A percentile compares a stretch with the other conserved stretches of the same genome.
Evolutionary conservation across 92 coral and sea anemone genomes (phyloP).

Genomic region (Palythoa grandis): DNA sequence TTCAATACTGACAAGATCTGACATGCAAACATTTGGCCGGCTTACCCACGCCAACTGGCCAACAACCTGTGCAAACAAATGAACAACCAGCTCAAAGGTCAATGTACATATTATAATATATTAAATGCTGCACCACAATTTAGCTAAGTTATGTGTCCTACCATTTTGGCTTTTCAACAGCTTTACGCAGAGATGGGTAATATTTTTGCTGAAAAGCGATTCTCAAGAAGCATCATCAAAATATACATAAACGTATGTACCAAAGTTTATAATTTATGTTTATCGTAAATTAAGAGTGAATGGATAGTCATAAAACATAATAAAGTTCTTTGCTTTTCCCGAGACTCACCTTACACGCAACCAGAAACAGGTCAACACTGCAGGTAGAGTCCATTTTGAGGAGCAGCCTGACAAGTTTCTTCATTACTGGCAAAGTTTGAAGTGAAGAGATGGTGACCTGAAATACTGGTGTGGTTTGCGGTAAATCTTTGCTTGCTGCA

Average conservation of each 20-base stretch:
- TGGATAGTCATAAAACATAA: not conserved
- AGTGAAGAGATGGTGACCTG: conserved; percentile 21
- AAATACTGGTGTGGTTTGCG: conserved; percentile 19
- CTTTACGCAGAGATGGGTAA: no score
- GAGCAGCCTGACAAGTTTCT: conserved; percentile 81
- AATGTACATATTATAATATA: no score
- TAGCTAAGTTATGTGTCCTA: no score
- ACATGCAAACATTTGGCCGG: conserved; percentile 72
- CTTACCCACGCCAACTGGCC: conserved; percentile 81
- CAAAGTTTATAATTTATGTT: not conserved
- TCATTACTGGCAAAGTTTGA: conserved; percentile 86
- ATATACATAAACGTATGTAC: no score
- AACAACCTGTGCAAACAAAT: conserved; percentile 64
- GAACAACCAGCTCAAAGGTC: not conserved
- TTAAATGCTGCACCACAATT: no score
- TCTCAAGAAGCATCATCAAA: no score
- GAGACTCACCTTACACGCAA: conserved; percentile 86
- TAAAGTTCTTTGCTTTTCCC: not conserved
- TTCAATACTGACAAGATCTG: conserved; percentile 66
- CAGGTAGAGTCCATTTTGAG: conserved; percentile 81
- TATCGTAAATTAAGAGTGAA: not conserved
- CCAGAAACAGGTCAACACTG: conserved; percentile 74
- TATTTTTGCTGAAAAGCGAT: no score
- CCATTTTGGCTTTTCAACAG: no score
- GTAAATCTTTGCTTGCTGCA: not conserved